Conservation (phyloP, 2,113 vertebrate species). For the Cyanocitta stelleri region DNA sequence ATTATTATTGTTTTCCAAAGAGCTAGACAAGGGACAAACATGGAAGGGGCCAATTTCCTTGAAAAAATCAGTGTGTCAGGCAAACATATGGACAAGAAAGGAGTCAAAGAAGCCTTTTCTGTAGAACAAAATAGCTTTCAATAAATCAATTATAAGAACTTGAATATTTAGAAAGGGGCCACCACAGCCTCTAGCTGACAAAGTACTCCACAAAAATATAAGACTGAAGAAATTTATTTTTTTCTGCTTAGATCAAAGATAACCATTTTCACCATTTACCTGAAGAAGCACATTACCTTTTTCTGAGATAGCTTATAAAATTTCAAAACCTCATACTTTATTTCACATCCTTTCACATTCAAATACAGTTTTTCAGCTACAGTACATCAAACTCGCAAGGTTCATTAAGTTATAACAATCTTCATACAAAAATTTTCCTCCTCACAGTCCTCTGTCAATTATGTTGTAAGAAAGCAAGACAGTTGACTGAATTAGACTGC, state of each 20-base stretch:
- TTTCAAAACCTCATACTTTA: conserved; percentile 2
- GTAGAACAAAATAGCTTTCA: background rate
- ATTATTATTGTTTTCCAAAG: background rate
- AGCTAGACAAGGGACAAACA: background rate
- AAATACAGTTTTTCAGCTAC: background rate
- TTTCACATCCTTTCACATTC: background rate
- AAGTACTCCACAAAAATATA: background rate
- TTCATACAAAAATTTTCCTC: background rate
- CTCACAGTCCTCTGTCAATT: background rate
- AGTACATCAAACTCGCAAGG: background rate
- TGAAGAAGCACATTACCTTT: background rate
- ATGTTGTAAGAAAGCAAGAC: background rate
- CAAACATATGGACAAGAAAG: background rate
- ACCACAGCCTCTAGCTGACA: background rate
- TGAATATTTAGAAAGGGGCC: background rate
- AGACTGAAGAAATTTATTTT: background rate
- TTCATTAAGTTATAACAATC: conserved; percentile 32
- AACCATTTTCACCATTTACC: background rate
- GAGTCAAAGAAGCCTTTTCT: background rate
- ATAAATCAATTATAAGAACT: background rate
- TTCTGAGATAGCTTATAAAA: background rate
- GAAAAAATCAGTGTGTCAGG: background rate
- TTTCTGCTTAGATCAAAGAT: background rate
- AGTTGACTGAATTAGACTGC: background rate
- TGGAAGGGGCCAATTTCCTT: background rate